Conservation (phyloP, 2,888 invertebrate genomes). For the Sinhomidia bicolor region DNA sequence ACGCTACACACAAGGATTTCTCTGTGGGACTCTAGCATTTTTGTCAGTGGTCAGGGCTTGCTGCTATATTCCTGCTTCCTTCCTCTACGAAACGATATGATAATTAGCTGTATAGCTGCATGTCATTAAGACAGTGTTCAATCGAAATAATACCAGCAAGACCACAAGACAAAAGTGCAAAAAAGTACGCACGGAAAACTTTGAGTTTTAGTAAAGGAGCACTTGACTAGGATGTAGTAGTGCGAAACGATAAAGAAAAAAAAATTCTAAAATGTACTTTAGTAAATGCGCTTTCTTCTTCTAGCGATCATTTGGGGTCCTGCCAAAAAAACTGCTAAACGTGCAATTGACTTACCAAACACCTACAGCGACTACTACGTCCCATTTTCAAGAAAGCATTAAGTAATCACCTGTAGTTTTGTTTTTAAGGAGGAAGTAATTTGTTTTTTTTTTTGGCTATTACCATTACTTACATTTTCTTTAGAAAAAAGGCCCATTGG, state of each 20-base stretch:
- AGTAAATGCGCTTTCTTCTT: slow-evolving; percentile 71
- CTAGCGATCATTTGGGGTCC: slow-evolving; percentile 28
- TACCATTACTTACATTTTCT: slow-evolving; percentile 34
- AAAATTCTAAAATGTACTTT: slow-evolving; percentile 48
- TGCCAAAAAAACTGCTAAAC: slow-evolving; percentile 53
- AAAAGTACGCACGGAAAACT: slow-evolving; percentile 34
- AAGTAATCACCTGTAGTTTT: slow-evolving; percentile 49
- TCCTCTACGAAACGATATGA: slow-evolving; percentile 54
- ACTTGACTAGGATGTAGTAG: slow-evolving; percentile 69
- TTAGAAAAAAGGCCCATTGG: not conserved
- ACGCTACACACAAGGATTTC: slow-evolving; percentile 41
- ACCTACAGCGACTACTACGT: slow-evolving; percentile 50
- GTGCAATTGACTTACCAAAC: slow-evolving; percentile 40
- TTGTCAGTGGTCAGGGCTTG: slow-evolving; percentile 63
- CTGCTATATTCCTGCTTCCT: not conserved
- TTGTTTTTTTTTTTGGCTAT: slow-evolving; percentile 56
- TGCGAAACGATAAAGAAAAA: slow-evolving; percentile 36
- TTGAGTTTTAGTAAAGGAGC: slow-evolving; percentile 49
- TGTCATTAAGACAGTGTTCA: slow-evolving; percentile 51
- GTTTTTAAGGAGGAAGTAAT: slow-evolving; percentile 67
- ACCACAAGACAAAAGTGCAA: slow-evolving; percentile 36
- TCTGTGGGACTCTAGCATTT: slow-evolving; percentile 31
- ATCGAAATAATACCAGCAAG: slow-evolving; percentile 40
- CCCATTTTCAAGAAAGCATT: slow-evolving; percentile 50
- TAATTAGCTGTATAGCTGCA: slow-evolving; percentile 67